phyloP scores from a whole-genome alignment of 2,113 vertebrate species.

The Oxyruncus cristatus region DNA sequence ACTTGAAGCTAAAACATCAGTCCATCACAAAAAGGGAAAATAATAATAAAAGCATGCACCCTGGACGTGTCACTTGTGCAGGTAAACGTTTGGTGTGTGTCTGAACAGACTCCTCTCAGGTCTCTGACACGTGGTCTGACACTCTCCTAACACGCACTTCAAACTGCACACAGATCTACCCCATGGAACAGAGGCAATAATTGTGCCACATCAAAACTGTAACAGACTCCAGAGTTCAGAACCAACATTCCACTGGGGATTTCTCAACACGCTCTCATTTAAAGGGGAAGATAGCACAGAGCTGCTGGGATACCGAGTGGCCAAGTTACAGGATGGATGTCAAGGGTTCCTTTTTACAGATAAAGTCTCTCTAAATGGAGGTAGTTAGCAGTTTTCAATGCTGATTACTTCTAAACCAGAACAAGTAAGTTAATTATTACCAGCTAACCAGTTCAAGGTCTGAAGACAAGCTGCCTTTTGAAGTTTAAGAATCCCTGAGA shows the following conservation, averaged over 20 bases:
- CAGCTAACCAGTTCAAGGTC: not conserved
- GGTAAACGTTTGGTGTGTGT: not conserved
- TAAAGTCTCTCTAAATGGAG: not conserved
- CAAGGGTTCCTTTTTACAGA: not conserved
- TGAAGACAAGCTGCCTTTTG: not conserved
- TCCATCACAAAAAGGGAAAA: not conserved
- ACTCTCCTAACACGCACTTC: not conserved
- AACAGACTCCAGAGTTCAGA: not conserved
- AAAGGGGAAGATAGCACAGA: not conserved
- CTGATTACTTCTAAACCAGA: not conserved
- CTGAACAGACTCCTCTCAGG: not conserved
- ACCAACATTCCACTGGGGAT: not conserved
- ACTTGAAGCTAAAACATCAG: not conserved
- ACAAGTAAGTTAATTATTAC: not conserved
- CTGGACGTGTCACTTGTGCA: not conserved
- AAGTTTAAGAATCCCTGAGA: not conserved
- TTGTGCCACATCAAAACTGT: not conserved
- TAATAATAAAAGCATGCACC: not conserved
- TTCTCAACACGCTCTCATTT: not conserved
- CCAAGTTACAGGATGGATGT: fast-evolving
- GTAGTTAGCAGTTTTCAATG: not conserved
- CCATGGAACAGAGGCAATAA: not conserved
- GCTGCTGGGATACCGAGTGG: not conserved
- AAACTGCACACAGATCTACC: not conserved
- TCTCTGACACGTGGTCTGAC: not conserved